A percentile compares a stretch with the other conserved stretches of the same genome.
These are phyloP conservation scores for Holothuria glaberrima DNA, from an alignment of 35 echinoderm and acorn worm species.

Conservation along the genomic window DNA sequence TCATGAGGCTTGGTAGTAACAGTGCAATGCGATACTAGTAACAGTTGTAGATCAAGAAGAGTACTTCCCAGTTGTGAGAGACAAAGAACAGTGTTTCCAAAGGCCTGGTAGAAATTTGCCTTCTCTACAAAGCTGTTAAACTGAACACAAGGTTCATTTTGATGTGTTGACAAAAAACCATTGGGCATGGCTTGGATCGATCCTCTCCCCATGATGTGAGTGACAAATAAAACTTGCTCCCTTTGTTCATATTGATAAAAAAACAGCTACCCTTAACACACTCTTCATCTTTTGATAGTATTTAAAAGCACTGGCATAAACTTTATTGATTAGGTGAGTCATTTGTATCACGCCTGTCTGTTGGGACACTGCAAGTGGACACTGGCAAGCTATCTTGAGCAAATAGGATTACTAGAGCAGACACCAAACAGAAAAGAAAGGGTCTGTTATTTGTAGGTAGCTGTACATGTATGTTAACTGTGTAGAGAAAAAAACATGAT, in stretches of 20 bases:
- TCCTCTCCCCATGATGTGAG: too few species aligned
- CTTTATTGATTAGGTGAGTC: constrained; percentile 34
- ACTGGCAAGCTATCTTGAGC: not conserved
- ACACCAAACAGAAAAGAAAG: not conserved
- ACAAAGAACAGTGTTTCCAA: too few species aligned
- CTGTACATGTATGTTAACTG: not conserved
- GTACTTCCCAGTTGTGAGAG: too few species aligned
- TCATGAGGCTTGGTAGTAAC: too few species aligned
- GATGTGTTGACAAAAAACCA: too few species aligned
- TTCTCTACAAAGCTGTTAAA: too few species aligned
- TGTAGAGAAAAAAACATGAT: too few species aligned
- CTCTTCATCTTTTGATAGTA: not conserved
- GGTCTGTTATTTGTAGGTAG: constrained; percentile 5
- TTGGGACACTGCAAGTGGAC: not conserved
- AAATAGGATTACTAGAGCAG: constrained; percentile 24
- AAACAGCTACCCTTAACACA: not conserved
- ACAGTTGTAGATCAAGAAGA: too few species aligned
- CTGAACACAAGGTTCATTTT: too few species aligned
- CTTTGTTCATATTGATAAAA: constrained; percentile 41
- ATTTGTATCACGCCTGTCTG: constrained; percentile 3
- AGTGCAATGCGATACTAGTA: too few species aligned
- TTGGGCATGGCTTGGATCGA: too few species aligned
- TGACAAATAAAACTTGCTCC: not conserved
- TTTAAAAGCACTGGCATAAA: constrained; percentile 11
- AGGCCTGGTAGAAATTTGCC: too few species aligned